A percentile compares a stretch with the other conserved stretches of the same genome.
Evolutionary conservation across 2,888 invertebrate genomes (phyloP).

Genomic region (Caradrina clavipalpis): DNA sequence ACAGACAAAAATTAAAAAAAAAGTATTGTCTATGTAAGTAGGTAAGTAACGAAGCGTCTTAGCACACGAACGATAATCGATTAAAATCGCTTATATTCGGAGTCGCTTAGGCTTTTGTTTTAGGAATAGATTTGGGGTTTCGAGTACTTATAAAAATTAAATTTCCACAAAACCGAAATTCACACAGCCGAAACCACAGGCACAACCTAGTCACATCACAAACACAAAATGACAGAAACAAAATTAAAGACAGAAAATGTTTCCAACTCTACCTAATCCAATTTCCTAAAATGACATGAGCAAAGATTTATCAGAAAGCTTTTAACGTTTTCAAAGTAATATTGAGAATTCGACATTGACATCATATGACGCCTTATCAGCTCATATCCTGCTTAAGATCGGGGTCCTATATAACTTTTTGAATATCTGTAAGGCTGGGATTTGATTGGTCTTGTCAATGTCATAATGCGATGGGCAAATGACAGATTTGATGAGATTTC

Average conservation of each 20-base stretch:
- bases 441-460: conserved; percentile 40
- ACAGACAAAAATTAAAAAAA: no score
- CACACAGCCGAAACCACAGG: no score
- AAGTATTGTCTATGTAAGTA: no score
- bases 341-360: conserved; percentile 56
- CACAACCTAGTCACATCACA: background rate
- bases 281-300: conserved; percentile 56
- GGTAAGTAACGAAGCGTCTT: no score
- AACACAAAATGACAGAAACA: conserved; percentile 8
- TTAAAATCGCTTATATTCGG: no score
- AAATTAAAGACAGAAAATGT: conserved; percentile 30
- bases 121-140: no score
- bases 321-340: conserved; percentile 56
- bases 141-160: no score
- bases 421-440: background rate
- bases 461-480: background rate
- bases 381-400: conserved; percentile 56
- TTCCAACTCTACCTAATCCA: conserved; percentile 48
- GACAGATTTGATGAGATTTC: conserved; percentile 17
- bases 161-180: no score
- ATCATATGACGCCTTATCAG: conserved; percentile 41
- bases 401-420: conserved; percentile 38
- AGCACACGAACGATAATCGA: no score
- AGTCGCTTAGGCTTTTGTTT: no score
- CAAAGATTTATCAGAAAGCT: conserved; percentile 47